Conservation (phyloP, 92 coral and sea anemone species). For the Umimayanthus kanabou region DNA sequence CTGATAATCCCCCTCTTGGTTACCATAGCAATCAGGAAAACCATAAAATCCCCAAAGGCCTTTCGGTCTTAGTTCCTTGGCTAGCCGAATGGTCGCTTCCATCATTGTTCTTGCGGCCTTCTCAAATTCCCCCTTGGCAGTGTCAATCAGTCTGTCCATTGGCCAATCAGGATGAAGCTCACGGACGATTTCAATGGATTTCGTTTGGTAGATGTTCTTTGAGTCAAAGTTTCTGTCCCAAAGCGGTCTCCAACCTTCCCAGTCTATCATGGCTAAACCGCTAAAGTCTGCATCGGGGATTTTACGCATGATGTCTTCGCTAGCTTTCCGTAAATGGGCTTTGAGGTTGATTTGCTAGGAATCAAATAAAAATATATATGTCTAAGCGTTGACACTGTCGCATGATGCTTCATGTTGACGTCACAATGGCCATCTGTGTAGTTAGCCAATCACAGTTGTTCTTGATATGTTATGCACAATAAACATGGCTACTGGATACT, state of each 20-base stretch:
- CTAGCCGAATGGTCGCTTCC: constrained; percentile 80
- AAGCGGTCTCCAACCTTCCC: constrained; percentile 99
- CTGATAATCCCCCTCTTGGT: constrained; percentile 60
- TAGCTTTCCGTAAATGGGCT: constrained; percentile 77
- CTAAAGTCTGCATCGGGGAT: constrained; percentile 86
- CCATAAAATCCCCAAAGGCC: constrained; percentile 99
- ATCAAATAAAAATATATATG: background rate
- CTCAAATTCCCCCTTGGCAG: constrained; percentile 82
- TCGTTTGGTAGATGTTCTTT: constrained; percentile 80
- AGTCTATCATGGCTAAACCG: constrained; percentile 95
- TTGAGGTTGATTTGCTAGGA: constrained; percentile 68
- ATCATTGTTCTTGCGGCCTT: constrained; percentile 73
- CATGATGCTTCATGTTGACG: too few species aligned
- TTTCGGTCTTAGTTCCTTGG: constrained; percentile 75
- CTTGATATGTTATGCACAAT: too few species aligned
- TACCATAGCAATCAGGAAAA: constrained; percentile 92
- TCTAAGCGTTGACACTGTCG: background rate
- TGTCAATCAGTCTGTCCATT: constrained; percentile 62
- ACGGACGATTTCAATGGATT: constrained; percentile 76
- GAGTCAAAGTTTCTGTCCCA: constrained; percentile 95
- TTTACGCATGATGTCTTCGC: constrained; percentile 66
- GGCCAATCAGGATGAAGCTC: constrained; percentile 80
- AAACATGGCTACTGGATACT: too few species aligned
- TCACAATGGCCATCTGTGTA: too few species aligned
- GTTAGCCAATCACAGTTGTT: too few species aligned